Evolutionary conservation across 2,113 vertebrate genomes (phyloP).

Genomic region (Oreocharis arfaki): DNA sequence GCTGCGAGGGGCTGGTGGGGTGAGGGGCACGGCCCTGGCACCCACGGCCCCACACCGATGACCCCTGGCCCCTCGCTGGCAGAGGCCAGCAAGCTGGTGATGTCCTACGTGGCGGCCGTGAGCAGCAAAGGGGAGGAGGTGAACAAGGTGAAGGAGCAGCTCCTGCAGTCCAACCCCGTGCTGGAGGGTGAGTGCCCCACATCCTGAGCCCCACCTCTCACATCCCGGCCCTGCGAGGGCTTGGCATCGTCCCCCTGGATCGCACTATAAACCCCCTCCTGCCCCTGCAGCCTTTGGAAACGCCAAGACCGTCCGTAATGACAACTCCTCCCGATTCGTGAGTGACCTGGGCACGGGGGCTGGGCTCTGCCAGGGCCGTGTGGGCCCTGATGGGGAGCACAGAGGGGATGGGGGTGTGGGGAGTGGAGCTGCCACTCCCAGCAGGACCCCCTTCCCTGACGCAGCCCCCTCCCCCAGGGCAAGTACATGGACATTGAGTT

Average conservation of each 20-base stretch:
- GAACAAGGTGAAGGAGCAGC: constrained; percentile 79
- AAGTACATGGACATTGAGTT: constrained; percentile 85
- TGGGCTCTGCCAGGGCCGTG: accelerated
- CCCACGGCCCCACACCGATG: accelerated
- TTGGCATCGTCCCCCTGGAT: accelerated
- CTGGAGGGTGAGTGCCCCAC: constrained; percentile 68
- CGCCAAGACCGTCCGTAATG: constrained; percentile 76
- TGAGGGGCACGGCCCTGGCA: accelerated
- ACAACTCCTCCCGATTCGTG: constrained; percentile 80
- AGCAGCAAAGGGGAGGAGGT: constrained; percentile 78
- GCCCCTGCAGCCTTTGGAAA: constrained; percentile 73
- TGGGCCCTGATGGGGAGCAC: background rate
- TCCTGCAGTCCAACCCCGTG: constrained; percentile 79
- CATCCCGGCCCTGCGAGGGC: background rate
- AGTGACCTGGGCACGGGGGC: background rate
- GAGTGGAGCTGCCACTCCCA: accelerated
- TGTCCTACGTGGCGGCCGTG: constrained; percentile 79
- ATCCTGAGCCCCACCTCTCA: background rate
- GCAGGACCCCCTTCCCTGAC: background rate
- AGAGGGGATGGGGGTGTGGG: accelerated
- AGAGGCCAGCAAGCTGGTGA: constrained; percentile 84
- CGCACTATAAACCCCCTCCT: accelerated
- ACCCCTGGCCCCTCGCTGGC: background rate
- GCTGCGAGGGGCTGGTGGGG: accelerated
- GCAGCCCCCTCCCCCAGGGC: constrained; percentile 38